Percentiles rank a stretch among this genome's conserved stretches.
Evolutionary conservation across 2,797 vertebrate species (phyloP).

Genomic region (Typhlichthys eigenmanni): DNA sequence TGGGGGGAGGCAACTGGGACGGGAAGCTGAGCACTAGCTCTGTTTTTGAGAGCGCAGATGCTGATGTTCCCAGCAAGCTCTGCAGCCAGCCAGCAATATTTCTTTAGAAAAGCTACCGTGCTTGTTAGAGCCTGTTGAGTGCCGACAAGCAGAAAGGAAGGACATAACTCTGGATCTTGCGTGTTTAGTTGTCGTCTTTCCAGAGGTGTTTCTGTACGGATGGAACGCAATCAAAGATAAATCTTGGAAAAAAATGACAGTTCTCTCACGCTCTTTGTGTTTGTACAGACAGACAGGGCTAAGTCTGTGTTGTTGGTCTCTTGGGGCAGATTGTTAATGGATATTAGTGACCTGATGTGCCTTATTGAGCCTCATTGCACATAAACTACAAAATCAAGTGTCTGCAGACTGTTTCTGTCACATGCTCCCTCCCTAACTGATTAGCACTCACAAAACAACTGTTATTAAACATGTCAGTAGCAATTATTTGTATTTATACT

Average conservation of each 20-base stretch:
- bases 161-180: conserved; percentile 1
- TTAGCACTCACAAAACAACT: no score
- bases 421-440: no score
- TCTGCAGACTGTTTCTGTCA: background rate
- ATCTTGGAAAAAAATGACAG: no score
- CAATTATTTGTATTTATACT: no score
- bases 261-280: no score
- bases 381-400: background rate
- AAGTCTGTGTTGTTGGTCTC: background rate
- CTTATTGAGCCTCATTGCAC: background rate
- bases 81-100: conserved; percentile 13
- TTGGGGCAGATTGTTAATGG: background rate
- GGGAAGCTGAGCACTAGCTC: background rate
- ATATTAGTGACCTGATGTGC: background rate
- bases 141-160: background rate
- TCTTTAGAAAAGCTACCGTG: conserved; percentile 22
- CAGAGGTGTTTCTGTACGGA: no score
- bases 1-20: no score
- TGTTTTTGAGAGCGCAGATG: conserved; percentile 27
- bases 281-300: no score
- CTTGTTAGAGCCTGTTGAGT: conserved; percentile 13
- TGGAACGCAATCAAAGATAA: no score
- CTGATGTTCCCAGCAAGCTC: conserved; percentile 16
- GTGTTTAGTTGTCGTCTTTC: no score
- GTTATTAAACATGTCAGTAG: no score